A percentile compares a stretch with the other conserved stretches of the same genome.
These are phyloP conservation scores for Excalfactoria chinensis DNA, from an alignment of 2,113 vertebrate species.

Conservation along the genomic window DNA sequence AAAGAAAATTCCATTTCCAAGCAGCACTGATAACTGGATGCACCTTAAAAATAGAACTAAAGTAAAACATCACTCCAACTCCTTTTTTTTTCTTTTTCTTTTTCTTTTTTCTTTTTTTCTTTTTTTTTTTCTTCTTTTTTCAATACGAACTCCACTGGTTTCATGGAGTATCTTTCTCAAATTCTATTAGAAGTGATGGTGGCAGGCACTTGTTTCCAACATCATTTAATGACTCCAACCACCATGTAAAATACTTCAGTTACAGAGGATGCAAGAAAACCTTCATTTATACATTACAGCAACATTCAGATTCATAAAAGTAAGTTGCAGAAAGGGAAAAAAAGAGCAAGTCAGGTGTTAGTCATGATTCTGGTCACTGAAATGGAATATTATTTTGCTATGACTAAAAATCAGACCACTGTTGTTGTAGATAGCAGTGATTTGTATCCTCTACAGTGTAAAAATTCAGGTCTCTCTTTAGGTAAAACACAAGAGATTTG, in stretches of 20 bases:
- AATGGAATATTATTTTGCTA: background rate
- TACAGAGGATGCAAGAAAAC: conserved; percentile 30
- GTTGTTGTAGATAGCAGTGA: background rate
- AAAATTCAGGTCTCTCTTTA: background rate
- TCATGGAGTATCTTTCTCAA: background rate
- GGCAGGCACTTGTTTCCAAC: conserved; percentile 41
- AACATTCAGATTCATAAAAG: conserved; percentile 20
- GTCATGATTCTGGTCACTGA: conserved; percentile 4
- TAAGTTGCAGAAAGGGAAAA: background rate
- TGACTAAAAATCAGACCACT: background rate
- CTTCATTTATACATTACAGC: conserved; percentile 25
- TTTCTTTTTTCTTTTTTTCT: background rate
- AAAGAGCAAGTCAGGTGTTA: background rate
- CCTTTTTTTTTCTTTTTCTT: background rate
- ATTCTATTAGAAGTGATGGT: conserved; percentile 45
- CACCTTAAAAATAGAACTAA: conserved; percentile 36
- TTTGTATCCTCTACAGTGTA: background rate
- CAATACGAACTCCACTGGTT: conserved; percentile 29
- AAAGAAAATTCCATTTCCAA: conserved; percentile 60
- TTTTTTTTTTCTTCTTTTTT: background rate
- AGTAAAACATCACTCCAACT: conserved; percentile 47
- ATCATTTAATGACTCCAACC: conserved; percentile 32
- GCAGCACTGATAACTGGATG: conserved; percentile 49
- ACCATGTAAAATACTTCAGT: conserved; percentile 21
- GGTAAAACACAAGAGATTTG: background rate